phyloP scores from a whole-genome alignment of 2,797 vertebrate species.

The Ptychadena robeensis region DNA sequence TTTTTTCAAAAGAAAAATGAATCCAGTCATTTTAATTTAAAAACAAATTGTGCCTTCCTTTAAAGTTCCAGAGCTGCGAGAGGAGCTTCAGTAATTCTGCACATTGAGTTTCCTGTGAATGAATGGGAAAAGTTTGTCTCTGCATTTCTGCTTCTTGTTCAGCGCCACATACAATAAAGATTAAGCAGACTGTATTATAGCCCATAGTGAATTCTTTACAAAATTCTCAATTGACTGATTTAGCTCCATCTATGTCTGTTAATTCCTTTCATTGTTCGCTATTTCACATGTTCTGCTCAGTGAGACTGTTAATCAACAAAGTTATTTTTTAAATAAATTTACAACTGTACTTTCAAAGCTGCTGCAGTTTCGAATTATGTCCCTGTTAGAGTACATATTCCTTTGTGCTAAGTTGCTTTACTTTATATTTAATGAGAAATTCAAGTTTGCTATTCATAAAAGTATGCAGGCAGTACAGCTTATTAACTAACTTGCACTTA shows the following conservation, averaged over 20 bases:
- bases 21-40: slow-evolving; percentile 53
- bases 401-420: slow-evolving; percentile 7
- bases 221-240: slow-evolving; percentile 39
- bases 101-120: slow-evolving; percentile 43
- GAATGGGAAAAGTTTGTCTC: slow-evolving; percentile 38
- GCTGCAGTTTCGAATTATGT: neutral
- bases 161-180: slow-evolving; percentile 50
- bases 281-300: slow-evolving; percentile 37
- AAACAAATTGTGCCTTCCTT: slow-evolving; percentile 55
- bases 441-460: neutral
- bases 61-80: slow-evolving; percentile 40
- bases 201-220: slow-evolving; percentile 35
- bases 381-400: neutral
- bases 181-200: slow-evolving; percentile 43
- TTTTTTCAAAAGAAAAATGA: slow-evolving; percentile 36
- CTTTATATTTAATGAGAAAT: slow-evolving; percentile 2
- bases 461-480: neutral
- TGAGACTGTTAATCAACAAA: slow-evolving; percentile 53
- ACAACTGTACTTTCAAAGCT: neutral
- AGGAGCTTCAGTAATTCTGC: slow-evolving; percentile 48
- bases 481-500: neutral
- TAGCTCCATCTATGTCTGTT: slow-evolving; percentile 45
- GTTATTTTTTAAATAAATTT: slow-evolving; percentile 32
- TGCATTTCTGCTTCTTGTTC: slow-evolving; percentile 26
- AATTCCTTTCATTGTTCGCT: slow-evolving; percentile 46